phyloP scores from a whole-genome alignment of 2,113 vertebrate genomes.

The Spea multiplicata region DNA sequence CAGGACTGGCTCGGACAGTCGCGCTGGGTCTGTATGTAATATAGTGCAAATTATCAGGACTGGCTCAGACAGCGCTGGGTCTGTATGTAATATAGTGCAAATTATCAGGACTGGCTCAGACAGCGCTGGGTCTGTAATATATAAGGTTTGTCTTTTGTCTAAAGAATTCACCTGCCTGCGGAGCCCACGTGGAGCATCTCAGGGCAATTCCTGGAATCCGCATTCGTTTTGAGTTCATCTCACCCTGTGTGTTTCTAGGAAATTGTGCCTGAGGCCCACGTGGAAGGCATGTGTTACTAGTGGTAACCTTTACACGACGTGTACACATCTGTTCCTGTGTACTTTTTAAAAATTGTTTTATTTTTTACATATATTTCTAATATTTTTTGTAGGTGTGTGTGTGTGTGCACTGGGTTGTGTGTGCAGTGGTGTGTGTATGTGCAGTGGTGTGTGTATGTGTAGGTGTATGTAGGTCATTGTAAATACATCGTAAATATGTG shows the following conservation, averaged over 20 bases:
- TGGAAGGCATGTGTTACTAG: background rate
- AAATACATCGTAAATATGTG: no score
- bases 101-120: background rate
- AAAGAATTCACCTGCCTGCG: conserved; percentile 7
- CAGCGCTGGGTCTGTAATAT: background rate
- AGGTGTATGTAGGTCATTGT: no score
- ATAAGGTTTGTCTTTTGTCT: background rate
- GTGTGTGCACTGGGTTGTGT: no score
- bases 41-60: background rate
- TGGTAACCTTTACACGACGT: background rate
- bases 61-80: background rate
- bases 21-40: background rate
- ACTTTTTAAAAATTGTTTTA: background rate
- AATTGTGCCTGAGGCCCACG: conserved; percentile 9
- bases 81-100: background rate
- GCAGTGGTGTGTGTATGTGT: no score
- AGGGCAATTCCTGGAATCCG: conserved; percentile 23
- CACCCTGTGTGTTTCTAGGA: conserved; percentile 27
- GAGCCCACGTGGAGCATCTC: background rate
- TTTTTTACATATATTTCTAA: background rate
- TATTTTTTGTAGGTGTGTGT: no score
- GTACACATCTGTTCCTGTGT: background rate
- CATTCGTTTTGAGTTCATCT: conserved; percentile 27
- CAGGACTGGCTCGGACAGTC: conserved; percentile 15
- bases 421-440: no score